Percentiles rank a stretch among this genome's conserved stretches.
These are phyloP conservation scores for Drosophila asahinai DNA, from an alignment of 1,140 invertebrate genomes.

Conservation along the genomic window DNA sequence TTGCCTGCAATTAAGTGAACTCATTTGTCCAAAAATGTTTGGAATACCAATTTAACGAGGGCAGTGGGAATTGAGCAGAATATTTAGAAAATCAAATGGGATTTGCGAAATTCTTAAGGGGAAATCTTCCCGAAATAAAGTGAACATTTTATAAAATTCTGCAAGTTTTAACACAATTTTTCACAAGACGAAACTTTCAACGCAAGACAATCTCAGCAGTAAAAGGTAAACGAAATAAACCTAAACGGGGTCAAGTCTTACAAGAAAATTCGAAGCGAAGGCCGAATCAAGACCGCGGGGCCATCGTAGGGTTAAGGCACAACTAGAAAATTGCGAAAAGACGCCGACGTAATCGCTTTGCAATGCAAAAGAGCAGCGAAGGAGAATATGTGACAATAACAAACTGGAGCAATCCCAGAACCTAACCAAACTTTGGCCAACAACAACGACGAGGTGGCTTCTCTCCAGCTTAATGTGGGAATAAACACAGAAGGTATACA, in stretches of 20 bases:
- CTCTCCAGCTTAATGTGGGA: constrained; percentile 41
- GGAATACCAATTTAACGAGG: constrained; percentile 40
- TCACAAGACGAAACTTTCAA: neutral
- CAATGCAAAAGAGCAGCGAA: constrained; percentile 50
- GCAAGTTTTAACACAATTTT: too few species aligned
- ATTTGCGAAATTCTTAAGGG: neutral
- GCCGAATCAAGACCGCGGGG: constrained; percentile 24
- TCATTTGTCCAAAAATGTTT: constrained; percentile 55
- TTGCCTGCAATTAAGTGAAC: constrained; percentile 70
- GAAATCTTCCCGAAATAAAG: neutral
- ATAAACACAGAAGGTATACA: constrained; percentile 32
- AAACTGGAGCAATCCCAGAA: constrained; percentile 69
- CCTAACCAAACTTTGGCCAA: constrained; percentile 73
- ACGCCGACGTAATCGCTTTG: constrained; percentile 77
- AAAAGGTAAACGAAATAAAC: constrained; percentile 23
- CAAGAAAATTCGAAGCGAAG: constrained; percentile 24
- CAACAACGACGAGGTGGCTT: constrained; percentile 28
- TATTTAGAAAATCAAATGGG: neutral
- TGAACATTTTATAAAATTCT: neutral
- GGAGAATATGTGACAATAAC: constrained; percentile 13
- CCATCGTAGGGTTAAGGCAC: constrained; percentile 66
- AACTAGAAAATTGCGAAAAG: constrained; percentile 54
- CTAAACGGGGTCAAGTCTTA: constrained; percentile 64
- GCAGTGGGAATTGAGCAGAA: neutral
- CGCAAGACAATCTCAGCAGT: constrained; percentile 20